A percentile compares a stretch with the other conserved stretches of the same genome.
Conservation (phyloP, 2,113 vertebrate species). For the Archocentrus centrarchus region DNA sequence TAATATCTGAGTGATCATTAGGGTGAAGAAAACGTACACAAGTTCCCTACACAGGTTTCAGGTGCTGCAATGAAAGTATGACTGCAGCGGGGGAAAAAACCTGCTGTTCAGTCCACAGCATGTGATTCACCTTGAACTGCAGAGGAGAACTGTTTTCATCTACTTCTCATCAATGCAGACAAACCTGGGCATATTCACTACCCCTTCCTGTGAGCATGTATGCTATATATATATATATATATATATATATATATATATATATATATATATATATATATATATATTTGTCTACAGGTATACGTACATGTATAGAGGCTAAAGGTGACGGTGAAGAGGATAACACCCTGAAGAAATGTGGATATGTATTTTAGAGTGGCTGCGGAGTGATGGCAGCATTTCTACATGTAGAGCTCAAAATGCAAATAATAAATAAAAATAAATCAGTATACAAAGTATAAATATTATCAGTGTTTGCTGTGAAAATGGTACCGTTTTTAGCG, state of each 20-base stretch:
- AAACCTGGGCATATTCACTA: neutral
- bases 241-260: no score
- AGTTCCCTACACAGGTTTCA: neutral
- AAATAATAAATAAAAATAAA: neutral
- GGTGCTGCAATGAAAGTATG: neutral
- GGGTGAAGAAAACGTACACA: neutral
- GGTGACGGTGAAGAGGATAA: neutral
- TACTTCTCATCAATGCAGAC: neutral
- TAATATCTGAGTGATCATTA: neutral
- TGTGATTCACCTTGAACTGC: neutral
- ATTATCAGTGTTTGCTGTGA: neutral
- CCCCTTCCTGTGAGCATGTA: neutral
- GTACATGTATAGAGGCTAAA: neutral
- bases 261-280: no score
- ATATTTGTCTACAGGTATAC: neutral
- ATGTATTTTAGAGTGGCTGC: neutral
- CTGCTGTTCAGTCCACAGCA: neutral
- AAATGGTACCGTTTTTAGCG: neutral
- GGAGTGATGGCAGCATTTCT: neutral
- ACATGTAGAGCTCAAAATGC: neutral
- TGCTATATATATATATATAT: no score
- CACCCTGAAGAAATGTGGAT: neutral
- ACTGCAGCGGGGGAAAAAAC: neutral
- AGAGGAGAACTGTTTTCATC: conserved; percentile 1
- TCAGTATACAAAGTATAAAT: neutral